These are phyloP conservation scores for Brachyopa scutellaris DNA, from an alignment of 2,888 invertebrate species.

Conservation along the genomic window DNA sequence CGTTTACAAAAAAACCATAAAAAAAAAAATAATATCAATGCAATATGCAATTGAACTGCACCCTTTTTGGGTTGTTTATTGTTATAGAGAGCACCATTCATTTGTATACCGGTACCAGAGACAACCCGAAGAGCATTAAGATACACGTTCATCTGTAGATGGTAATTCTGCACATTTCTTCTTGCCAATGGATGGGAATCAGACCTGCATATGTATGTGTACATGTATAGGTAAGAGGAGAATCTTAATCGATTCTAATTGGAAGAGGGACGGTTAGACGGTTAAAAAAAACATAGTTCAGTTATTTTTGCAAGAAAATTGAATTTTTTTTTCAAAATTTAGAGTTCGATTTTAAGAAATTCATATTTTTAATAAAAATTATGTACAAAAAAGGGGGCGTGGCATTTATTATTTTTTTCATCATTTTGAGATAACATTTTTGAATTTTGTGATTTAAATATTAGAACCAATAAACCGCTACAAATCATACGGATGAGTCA, in stretches of 20 bases:
- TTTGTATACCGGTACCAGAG: neutral
- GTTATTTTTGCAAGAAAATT: too few species aligned
- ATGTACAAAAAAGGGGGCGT: too few species aligned
- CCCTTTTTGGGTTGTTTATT: neutral
- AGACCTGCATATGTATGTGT: too few species aligned
- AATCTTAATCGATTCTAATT: neutral
- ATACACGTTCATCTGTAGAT: neutral
- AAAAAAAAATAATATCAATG: neutral
- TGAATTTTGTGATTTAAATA: too few species aligned
- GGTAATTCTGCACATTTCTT: neutral
- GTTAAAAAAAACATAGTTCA: too few species aligned
- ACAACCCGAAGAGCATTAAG: neutral
- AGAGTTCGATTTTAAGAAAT: neutral
- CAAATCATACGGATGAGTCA: too few species aligned
- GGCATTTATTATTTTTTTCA: too few species aligned
- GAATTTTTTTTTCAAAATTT: neutral
- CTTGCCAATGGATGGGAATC: neutral
- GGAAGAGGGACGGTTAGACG: too few species aligned
- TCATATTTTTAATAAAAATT: too few species aligned
- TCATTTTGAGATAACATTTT: too few species aligned
- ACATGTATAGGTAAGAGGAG: neutral
- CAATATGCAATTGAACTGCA: slow-evolving; percentile 7
- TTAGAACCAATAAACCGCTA: too few species aligned
- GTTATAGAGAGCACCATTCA: neutral
- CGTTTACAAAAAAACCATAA: slow-evolving; percentile 1